Evolutionary conservation across 1,140 invertebrate species (phyloP).

Genomic region (Dendroctonus valens): DNA sequence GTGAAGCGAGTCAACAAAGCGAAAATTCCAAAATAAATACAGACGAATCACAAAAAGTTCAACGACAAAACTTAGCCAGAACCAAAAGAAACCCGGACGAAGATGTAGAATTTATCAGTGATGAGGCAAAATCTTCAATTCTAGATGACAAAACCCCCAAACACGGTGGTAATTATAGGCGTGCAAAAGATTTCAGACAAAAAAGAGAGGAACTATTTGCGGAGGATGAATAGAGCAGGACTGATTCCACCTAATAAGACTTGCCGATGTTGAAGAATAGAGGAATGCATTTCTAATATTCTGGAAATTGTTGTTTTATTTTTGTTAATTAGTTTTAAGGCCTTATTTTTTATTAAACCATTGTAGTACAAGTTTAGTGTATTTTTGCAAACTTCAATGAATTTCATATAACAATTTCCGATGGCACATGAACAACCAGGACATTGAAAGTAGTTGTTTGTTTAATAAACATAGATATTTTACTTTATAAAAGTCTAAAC

Average conservation of each 20-base stretch:
- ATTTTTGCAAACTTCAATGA: too few species aligned
- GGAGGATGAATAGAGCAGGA: conserved; percentile 16
- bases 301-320: too few species aligned
- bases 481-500: too few species aligned
- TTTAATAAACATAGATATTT: too few species aligned
- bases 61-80: conserved; percentile 12
- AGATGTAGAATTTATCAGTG: conserved; percentile 45
- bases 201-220: conserved; percentile 39
- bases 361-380: too few species aligned
- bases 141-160: conserved; percentile 35
- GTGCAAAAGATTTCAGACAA: conserved; percentile 33
- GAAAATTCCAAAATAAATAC: conserved; percentile 35
- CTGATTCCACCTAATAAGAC: conserved; percentile 35
- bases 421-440: too few species aligned
- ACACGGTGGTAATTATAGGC: conserved; percentile 45
- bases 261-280: not conserved
- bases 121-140: conserved; percentile 35
- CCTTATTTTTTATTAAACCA: too few species aligned
- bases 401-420: too few species aligned
- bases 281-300: too few species aligned
- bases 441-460: too few species aligned
- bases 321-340: too few species aligned
- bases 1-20: conserved; percentile 41
- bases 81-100: conserved; percentile 38
- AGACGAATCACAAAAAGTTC: conserved; percentile 33